Percentiles rank a stretch among this genome's conserved stretches.
Evolutionary conservation across 2,888 invertebrate species (phyloP).

Genomic region (Scelioninae gen. 1): DNA sequence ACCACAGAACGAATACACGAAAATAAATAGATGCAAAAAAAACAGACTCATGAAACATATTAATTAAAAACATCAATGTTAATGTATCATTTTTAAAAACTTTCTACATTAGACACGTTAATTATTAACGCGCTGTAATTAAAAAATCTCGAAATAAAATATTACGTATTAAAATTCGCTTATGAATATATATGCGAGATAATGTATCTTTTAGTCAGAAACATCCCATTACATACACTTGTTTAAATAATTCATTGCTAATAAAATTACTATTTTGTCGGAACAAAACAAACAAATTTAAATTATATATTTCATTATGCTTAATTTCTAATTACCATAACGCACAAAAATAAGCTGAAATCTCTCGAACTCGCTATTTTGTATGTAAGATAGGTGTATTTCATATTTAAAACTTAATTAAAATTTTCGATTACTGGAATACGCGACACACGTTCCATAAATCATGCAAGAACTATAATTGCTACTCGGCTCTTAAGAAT

Average conservation of each 20-base stretch:
- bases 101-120: slow-evolving; percentile 59
- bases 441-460: slow-evolving; percentile 47
- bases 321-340: slow-evolving; percentile 60
- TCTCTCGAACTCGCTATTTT: slow-evolving; percentile 31
- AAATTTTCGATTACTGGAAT: slow-evolving; percentile 55
- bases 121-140: slow-evolving; percentile 62
- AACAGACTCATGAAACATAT: slow-evolving; percentile 25
- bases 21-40: slow-evolving; percentile 9
- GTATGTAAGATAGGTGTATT: slow-evolving; percentile 34
- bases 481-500: slow-evolving; percentile 33
- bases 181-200: slow-evolving; percentile 57
- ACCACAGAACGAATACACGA: too few relatives aligned
- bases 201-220: slow-evolving; percentile 65
- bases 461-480: slow-evolving; percentile 45
- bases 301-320: slow-evolving; percentile 64
- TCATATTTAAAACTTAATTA: slow-evolving; percentile 63
- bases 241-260: slow-evolving; percentile 69
- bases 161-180: slow-evolving; percentile 66
- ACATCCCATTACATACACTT: slow-evolving; percentile 67
- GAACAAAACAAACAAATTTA: slow-evolving; percentile 56
- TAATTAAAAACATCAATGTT: slow-evolving; percentile 58
- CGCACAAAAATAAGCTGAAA: slow-evolving; percentile 37
- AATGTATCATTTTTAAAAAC: slow-evolving; percentile 54
- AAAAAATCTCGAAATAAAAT: slow-evolving; percentile 61
- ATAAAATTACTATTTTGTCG: slow-evolving; percentile 65